These are phyloP conservation scores for Cynaeus angustus DNA, from an alignment of 2,888 invertebrate genomes.

Conservation along the genomic window DNA sequence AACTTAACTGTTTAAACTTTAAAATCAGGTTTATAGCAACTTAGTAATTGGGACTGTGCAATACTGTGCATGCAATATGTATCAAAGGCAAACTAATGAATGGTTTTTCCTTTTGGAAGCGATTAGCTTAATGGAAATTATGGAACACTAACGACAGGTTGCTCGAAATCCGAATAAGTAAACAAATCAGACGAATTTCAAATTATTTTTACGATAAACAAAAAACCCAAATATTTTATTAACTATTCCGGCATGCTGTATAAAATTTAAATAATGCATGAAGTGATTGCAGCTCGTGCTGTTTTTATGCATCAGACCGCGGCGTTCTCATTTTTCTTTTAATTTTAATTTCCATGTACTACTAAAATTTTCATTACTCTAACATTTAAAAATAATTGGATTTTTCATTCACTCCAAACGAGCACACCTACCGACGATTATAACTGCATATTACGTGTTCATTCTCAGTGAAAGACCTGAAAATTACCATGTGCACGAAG, in stretches of 20 bases:
- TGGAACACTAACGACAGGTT: no score
- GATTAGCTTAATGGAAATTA: no score
- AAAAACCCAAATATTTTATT: no score
- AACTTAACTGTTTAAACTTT: background rate
- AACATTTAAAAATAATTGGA: conserved; percentile 7
- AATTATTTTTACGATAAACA: no score
- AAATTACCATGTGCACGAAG: conserved; percentile 4
- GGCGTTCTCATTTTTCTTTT: background rate
- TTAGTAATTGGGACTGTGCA: conserved; percentile 4
- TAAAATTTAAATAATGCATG: no score
- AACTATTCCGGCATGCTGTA: no score
- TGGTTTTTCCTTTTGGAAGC: background rate
- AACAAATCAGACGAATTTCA: no score
- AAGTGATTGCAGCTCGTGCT: background rate
- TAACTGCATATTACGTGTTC: conserved; percentile 3
- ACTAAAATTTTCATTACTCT: conserved; percentile 1
- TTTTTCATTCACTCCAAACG: background rate
- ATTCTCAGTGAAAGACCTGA: conserved; percentile 7
- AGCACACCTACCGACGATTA: background rate
- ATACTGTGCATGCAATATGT: background rate
- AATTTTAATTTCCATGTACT: conserved; percentile 1
- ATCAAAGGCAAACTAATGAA: background rate
- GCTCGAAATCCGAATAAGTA: no score
- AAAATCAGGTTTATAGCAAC: conserved; percentile 8
- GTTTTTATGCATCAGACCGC: background rate